These are phyloP conservation scores for Bergia sp. DNA, from an alignment of 92 coral and sea anemone species.

Conservation along the genomic window DNA sequence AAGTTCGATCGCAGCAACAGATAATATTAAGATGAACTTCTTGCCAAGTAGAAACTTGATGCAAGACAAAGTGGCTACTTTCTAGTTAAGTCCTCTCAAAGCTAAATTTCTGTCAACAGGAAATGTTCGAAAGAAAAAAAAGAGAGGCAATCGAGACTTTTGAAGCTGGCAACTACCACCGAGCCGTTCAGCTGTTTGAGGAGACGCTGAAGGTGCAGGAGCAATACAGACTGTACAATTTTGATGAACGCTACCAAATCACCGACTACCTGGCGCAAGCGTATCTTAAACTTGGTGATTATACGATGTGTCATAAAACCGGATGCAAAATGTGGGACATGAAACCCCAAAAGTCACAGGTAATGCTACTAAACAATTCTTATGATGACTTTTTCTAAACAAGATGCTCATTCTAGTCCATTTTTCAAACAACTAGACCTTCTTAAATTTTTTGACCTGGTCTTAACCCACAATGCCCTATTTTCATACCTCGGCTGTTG, in stretches of 20 bases:
- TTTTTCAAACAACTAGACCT: too few relatives aligned
- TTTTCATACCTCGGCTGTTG: too few relatives aligned
- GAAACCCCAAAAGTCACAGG: slow-evolving; percentile 31
- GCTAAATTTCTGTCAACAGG: neutral
- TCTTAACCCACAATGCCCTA: too few relatives aligned
- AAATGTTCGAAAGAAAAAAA: neutral
- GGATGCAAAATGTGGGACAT: slow-evolving; percentile 12
- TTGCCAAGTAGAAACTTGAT: too few relatives aligned
- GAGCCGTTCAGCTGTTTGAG: neutral
- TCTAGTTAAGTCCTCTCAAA: neutral
- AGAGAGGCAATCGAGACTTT: neutral
- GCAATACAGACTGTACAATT: neutral
- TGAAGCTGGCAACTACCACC: neutral
- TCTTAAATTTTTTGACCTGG: too few relatives aligned
- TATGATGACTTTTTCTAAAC: too few relatives aligned
- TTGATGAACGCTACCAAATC: slow-evolving; percentile 8
- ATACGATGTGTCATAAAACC: neutral
- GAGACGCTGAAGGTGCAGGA: neutral
- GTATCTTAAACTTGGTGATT: neutral
- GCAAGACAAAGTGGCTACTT: neutral
- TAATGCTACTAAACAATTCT: neutral
- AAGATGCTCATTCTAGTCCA: too few relatives aligned
- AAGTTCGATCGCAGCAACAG: too few relatives aligned
- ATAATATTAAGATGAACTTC: too few relatives aligned
- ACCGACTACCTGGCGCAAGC: neutral